A percentile compares a stretch with the other conserved stretches of the same genome.
Evolutionary conservation across 2,113 vertebrate genomes (phyloP).

Genomic region (Lanius ludovicianus): DNA sequence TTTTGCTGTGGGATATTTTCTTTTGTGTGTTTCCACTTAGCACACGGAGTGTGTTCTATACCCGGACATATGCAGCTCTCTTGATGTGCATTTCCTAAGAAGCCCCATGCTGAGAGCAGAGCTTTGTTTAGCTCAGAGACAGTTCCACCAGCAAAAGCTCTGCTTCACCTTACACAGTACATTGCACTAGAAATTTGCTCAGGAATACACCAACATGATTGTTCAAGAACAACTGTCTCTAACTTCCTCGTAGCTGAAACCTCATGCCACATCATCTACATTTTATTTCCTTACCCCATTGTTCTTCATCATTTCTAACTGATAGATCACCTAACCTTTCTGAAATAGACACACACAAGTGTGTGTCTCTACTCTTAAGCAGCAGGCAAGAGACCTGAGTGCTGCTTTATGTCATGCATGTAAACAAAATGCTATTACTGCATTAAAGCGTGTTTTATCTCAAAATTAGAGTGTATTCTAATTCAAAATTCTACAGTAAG

Average conservation of each 20-base stretch:
- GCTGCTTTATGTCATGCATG: background rate
- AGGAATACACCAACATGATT: background rate
- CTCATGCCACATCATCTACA: background rate
- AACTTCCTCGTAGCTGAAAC: background rate
- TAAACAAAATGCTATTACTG: background rate
- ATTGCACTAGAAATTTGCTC: background rate
- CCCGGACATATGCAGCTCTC: background rate
- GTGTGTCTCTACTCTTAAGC: background rate
- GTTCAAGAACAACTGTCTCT: background rate
- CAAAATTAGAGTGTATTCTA: background rate
- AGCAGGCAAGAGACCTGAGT: background rate
- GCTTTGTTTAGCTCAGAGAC: background rate
- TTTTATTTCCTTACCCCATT: background rate
- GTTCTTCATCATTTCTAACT: background rate
- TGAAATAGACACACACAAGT: background rate
- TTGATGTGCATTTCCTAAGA: background rate
- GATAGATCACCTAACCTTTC: background rate
- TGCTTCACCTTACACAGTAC: background rate
- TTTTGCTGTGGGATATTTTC: background rate
- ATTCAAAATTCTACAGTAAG: too few relatives aligned
- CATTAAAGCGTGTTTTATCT: background rate
- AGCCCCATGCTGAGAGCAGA: background rate
- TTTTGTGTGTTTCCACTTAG: background rate
- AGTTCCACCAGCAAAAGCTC: background rate
- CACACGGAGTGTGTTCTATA: background rate